A percentile compares a stretch with the other conserved stretches of the same genome.
Conservation (phyloP, 2,888 invertebrate species). For the Sarcophaga caerulescens region DNA sequence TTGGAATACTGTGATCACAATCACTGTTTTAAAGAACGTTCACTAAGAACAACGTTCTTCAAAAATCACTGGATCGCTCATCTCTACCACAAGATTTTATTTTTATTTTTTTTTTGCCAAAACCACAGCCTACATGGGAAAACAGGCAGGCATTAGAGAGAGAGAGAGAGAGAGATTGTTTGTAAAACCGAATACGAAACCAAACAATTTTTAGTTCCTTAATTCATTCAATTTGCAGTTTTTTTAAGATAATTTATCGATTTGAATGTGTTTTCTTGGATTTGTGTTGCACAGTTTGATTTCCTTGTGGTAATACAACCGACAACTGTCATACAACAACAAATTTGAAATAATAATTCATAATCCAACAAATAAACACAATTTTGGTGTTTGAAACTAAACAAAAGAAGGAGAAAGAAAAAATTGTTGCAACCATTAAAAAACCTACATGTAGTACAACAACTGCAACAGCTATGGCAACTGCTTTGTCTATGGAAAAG, state of each 20-base stretch:
- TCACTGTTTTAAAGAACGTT: too few relatives aligned
- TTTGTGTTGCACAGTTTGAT: slow-evolving; percentile 8
- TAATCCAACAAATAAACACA: too few relatives aligned
- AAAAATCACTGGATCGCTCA: too few relatives aligned
- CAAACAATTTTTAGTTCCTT: slow-evolving; percentile 2
- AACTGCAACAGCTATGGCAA: too few relatives aligned
- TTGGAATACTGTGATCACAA: too few relatives aligned
- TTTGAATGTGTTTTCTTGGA: slow-evolving; percentile 23
- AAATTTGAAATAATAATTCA: slow-evolving; percentile 5
- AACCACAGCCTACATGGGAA: slow-evolving; percentile 32
- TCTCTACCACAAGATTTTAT: not conserved
- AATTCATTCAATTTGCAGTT: slow-evolving; percentile 11
- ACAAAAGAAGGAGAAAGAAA: too few relatives aligned
- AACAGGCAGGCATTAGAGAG: not conserved
- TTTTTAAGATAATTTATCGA: slow-evolving; percentile 39
- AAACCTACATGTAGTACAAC: not conserved
- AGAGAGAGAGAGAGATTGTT: slow-evolving; percentile 3
- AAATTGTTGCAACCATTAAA: too few relatives aligned
- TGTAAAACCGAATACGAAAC: slow-evolving; percentile 25
- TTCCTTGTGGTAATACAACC: slow-evolving; percentile 43
- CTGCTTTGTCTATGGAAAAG: not conserved
- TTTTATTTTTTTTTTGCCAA: not conserved
- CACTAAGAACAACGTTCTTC: too few relatives aligned
- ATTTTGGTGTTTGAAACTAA: too few relatives aligned
- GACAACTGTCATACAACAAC: slow-evolving; percentile 36